Conservation (phyloP, 2,888 invertebrate genomes). For the Tenthredo scrophulariae region DNA sequence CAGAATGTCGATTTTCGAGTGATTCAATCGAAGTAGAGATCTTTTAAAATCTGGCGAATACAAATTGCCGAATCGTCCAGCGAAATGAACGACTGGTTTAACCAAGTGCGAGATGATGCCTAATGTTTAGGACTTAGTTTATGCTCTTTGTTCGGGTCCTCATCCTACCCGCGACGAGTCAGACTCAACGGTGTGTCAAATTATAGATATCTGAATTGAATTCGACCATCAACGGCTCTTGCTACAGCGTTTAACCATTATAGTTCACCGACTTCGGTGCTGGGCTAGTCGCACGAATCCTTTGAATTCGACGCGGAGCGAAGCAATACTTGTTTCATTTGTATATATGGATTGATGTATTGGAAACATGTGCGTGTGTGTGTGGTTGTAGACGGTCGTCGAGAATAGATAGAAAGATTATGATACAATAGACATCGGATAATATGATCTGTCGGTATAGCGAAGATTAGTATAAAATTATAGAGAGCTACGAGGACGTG, state of each 20-base stretch:
- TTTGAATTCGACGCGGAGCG: slow-evolving; percentile 25
- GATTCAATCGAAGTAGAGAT: neutral
- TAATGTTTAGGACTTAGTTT: slow-evolving; percentile 1
- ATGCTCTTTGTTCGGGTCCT: slow-evolving; percentile 27
- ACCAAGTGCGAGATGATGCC: neutral
- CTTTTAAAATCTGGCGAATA: neutral
- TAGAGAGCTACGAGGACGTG: slow-evolving; percentile 70
- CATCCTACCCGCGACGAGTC: neutral
- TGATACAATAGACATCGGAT: slow-evolving; percentile 72
- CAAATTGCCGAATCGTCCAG: neutral
- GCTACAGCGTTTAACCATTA: slow-evolving; percentile 38
- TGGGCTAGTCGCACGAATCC: neutral
- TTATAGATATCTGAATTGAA: slow-evolving; percentile 47
- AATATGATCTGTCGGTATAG: slow-evolving; percentile 57
- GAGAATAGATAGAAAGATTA: slow-evolving; percentile 74
- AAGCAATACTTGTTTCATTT: neutral
- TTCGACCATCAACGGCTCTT: slow-evolving; percentile 34
- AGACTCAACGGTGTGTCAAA: slow-evolving; percentile 47
- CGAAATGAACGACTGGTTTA: neutral
- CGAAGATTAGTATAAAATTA: slow-evolving; percentile 74
- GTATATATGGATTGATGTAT: slow-evolving; percentile 1
- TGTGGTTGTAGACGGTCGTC: slow-evolving; percentile 25
- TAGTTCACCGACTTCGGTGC: slow-evolving; percentile 28
- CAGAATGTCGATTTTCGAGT: neutral
- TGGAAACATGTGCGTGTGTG: neutral